These are phyloP conservation scores for Dunckerocampus dactyliophorus DNA, from an alignment of 2,113 vertebrate genomes.

Conservation along the genomic window DNA sequence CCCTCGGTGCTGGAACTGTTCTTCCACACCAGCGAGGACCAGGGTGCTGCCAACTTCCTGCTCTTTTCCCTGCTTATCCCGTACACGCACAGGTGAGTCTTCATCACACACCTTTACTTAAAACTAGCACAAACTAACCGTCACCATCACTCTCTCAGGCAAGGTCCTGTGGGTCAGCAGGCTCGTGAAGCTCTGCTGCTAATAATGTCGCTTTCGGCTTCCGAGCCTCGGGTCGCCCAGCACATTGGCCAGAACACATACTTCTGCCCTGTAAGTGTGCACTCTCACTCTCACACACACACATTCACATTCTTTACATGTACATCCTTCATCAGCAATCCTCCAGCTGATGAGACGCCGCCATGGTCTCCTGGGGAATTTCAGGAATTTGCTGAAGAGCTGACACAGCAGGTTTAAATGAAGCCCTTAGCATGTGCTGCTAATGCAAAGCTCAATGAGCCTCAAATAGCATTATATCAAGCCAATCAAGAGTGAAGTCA, in stretches of 20 bases:
- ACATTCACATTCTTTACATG: background rate
- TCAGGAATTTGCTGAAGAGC: too few species aligned
- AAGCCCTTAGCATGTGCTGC: too few species aligned
- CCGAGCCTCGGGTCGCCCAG: constrained; percentile 81
- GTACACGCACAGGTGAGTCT: constrained; percentile 82
- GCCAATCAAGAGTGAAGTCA: too few species aligned
- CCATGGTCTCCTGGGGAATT: too few species aligned
- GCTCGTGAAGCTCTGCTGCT: constrained; percentile 89
- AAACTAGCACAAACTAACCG: background rate
- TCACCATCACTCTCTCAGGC: constrained; percentile 62
- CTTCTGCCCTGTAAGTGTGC: constrained; percentile 88
- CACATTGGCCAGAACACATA: constrained; percentile 91
- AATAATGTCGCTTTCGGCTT: constrained; percentile 89
- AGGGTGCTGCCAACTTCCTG: constrained; percentile 93
- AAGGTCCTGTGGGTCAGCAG: constrained; percentile 85
- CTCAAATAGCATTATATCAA: background rate
- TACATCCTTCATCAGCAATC: background rate
- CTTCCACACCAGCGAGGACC: constrained; percentile 93
- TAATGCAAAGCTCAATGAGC: background rate
- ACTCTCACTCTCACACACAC: background rate
- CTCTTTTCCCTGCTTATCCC: constrained; percentile 94
- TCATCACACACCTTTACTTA: too few species aligned
- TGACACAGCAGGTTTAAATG: too few species aligned
- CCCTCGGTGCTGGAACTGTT: constrained; percentile 92
- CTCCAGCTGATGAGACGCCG: too few species aligned